Evolutionary conservation across 2,888 invertebrate genomes (phyloP), one percentile per base, ranked within the genome.

Genomic region (Rhingia campestris): DNA sequence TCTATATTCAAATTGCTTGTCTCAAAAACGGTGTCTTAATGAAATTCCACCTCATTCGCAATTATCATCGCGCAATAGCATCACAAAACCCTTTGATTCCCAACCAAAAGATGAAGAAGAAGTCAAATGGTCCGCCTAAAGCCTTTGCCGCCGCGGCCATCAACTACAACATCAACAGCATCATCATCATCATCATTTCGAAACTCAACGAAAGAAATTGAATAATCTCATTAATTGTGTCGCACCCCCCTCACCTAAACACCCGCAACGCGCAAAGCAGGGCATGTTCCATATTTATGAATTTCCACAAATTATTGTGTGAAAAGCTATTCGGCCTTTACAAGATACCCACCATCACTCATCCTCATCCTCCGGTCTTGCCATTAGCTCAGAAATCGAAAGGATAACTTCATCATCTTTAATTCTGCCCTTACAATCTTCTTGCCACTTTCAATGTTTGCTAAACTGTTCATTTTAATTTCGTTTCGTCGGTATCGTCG

Each of bases 381-480:
- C 41, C 66, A 77, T 45, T 61, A 70, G 54, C 53, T 58, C 37
- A 54, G 56, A 81, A 75, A 72, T 73, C 79, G 79, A 74, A 84
- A 80, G 84, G 84, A 84, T 84, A 84, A 84, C 74, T 84, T 84
- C 74, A 61, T 84, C 84, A 84, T 84, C 80, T 84, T 80, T 75
- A 84, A 75, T 80, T 75, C 75, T 70, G 84, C 59, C 80, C 80
- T 80, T 69, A 49, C 58, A 84, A 80, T 75, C 59, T 74, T 84
- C 80, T 74, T 64, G 69, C 79, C 73, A 79, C 74, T 84, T 80
- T 70, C 80, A 80, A 80, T 84, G 84, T 84, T 84, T 84, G 84
- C 56, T 84, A 84, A 84, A 84, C 84, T 84, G 84, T 84, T 84
- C 84, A 80, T 84, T 84, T 84, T 80, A 84, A 80, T 80, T 80